Percentiles rank a stretch among this genome's conserved stretches.
Conservation (phyloP, 1,140 invertebrate genomes). For the Hylaeus volcanicus region DNA sequence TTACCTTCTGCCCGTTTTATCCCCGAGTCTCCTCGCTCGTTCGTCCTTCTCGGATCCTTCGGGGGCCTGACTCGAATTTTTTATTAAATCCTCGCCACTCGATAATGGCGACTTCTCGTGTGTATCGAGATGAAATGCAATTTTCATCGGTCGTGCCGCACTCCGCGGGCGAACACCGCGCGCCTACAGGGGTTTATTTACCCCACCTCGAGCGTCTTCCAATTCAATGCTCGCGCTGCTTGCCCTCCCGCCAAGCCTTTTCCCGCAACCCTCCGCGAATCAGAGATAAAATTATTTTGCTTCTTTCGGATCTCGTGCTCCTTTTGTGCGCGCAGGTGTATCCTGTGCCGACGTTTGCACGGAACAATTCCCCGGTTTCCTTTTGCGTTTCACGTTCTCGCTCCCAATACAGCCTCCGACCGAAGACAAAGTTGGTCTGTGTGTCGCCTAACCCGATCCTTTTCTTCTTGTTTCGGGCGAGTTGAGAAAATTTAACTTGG, state of each 20-base stretch:
- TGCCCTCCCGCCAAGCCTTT: conserved; percentile 47
- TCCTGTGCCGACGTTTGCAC: conserved; percentile 1
- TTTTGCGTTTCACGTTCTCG: background rate
- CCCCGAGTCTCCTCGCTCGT: background rate
- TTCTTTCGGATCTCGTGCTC: conserved; percentile 14
- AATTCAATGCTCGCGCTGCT: conserved; percentile 48
- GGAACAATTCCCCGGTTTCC: conserved; percentile 3
- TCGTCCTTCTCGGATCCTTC: conserved; percentile 24
- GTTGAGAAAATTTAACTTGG: too few species aligned
- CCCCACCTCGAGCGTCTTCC: conserved; percentile 36
- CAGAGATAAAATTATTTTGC: conserved; percentile 68
- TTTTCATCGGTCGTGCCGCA: conserved; percentile 48
- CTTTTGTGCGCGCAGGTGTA: conserved; percentile 51
- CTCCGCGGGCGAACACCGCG: background rate
- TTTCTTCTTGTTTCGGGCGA: too few species aligned
- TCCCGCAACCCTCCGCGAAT: conserved; percentile 25
- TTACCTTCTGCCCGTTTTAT: conserved; percentile 2
- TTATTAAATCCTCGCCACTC: conserved; percentile 61
- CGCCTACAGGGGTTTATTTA: conserved; percentile 54
- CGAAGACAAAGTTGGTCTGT: too few species aligned
- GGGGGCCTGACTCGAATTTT: conserved; percentile 63
- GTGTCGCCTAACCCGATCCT: too few species aligned
- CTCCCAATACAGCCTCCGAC: background rate
- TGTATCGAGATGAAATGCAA: conserved; percentile 72
- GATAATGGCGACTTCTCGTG: conserved; percentile 59